Conservation (phyloP, 2,888 invertebrate genomes). For the Dicyrtomina minuta region DNA sequence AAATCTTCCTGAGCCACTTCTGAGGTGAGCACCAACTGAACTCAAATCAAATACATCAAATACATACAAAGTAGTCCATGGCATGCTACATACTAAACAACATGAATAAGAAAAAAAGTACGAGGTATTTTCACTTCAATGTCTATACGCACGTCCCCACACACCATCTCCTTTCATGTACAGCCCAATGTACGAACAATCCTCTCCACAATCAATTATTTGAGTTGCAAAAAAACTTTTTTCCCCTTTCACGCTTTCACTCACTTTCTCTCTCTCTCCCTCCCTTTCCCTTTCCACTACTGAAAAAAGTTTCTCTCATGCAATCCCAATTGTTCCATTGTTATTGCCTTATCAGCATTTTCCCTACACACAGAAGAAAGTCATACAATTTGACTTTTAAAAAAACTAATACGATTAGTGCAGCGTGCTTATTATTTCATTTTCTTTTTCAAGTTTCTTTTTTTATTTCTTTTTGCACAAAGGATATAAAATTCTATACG, state of each 20-base stretch:
- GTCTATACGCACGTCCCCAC: neutral
- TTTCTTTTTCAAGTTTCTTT: too few species aligned
- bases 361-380: too few species aligned
- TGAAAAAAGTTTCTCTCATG: neutral
- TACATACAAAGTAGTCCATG: conserved; percentile 4
- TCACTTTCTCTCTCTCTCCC: too few species aligned
- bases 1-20: conserved; percentile 82
- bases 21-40: conserved; percentile 73
- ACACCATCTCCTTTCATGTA: neutral
- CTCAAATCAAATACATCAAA: conserved; percentile 12
- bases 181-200: too few species aligned
- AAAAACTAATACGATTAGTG: too few species aligned
- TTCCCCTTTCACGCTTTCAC: conserved; percentile 1
- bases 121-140: neutral
- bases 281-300: neutral
- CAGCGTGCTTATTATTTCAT: too few species aligned
- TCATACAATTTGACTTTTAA: too few species aligned
- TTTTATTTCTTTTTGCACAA: too few species aligned
- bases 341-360: too few species aligned
- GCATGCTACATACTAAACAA: neutral
- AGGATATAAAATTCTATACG: too few species aligned
- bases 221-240: conserved; percentile 1
- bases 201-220: conserved; percentile 2
- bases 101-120: too few species aligned
- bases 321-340: too few species aligned